These are phyloP conservation scores for Knipowitschia caucasica DNA, from an alignment of 2,797 vertebrate species.

Conservation along the genomic window DNA sequence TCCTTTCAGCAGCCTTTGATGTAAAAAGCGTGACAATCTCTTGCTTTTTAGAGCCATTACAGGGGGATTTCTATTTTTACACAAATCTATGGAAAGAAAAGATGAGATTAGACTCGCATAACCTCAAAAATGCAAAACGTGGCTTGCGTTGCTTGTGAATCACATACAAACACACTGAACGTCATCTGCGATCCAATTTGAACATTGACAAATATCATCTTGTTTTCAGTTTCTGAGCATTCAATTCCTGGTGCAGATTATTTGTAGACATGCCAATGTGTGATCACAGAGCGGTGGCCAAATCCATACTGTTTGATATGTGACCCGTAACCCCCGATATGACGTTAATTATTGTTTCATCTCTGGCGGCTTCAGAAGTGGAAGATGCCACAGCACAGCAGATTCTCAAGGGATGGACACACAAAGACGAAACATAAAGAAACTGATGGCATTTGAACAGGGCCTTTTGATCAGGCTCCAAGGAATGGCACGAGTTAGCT, in stretches of 20 bases:
- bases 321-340: conserved; percentile 63
- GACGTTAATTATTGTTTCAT: conserved; percentile 61
- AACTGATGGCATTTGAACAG: conserved; percentile 51
- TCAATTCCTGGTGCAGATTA: conserved; percentile 9
- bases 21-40: conserved; percentile 44
- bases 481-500: conserved; percentile 13
- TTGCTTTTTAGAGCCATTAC: conserved; percentile 59
- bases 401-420: conserved; percentile 31
- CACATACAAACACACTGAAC: conserved; percentile 16
- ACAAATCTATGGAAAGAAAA: conserved; percentile 24
- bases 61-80: conserved; percentile 35
- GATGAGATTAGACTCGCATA: conserved; percentile 26
- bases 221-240: conserved; percentile 19
- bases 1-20: conserved; percentile 43
- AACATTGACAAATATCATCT: conserved; percentile 12
- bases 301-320: conserved; percentile 63
- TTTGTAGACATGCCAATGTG: conserved; percentile 50
- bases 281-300: conserved; percentile 40
- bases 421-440: conserved; percentile 20
- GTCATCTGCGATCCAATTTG: conserved; percentile 22
- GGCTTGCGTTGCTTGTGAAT: neutral
- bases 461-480: conserved; percentile 51
- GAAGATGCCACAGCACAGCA: conserved; percentile 43
- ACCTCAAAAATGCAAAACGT: neutral
- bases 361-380: conserved; percentile 44